Conservation (phyloP, 2,113 vertebrate species). For the Scomber scombrus region DNA sequence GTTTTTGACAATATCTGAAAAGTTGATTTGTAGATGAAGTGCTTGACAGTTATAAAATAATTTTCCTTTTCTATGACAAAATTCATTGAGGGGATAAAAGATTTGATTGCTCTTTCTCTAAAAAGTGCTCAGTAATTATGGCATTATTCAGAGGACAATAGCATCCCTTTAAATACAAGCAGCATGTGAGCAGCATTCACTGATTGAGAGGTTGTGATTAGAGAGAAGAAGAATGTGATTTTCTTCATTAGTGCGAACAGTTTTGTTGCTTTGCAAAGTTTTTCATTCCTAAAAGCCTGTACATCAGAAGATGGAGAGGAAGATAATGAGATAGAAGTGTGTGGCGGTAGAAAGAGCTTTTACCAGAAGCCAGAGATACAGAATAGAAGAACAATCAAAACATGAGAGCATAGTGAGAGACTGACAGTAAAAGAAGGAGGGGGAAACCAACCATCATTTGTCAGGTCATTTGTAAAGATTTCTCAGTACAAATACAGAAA, state of each 20-base stretch:
- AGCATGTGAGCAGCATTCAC: conserved; percentile 47
- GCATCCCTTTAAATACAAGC: conserved; percentile 58
- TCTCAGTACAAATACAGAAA: conserved; percentile 33
- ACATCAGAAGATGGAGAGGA: conserved; percentile 56
- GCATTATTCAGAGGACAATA: conserved; percentile 67
- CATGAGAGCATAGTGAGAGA: conserved; percentile 35
- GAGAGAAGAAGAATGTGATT: conserved; percentile 56
- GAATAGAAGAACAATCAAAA: conserved; percentile 58
- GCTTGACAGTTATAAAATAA: conserved; percentile 44
- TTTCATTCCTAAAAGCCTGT: conserved; percentile 74
- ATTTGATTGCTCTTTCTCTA: conserved; percentile 56
- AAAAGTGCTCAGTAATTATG: conserved; percentile 66
- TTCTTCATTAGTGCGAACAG: conserved; percentile 63
- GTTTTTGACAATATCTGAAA: neutral
- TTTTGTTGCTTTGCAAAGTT: conserved; percentile 58
- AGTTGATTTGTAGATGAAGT: conserved; percentile 21
- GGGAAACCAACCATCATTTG: conserved; percentile 45
- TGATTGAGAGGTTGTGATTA: conserved; percentile 65
- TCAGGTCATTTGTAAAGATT: conserved; percentile 72
- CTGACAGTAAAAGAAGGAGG: conserved; percentile 41
- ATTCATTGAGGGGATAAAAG: conserved; percentile 43
- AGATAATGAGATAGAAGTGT: conserved; percentile 65
- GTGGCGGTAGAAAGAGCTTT: conserved; percentile 57
- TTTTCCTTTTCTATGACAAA: conserved; percentile 26
- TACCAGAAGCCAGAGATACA: conserved; percentile 60